Evolutionary conservation across 2,113 vertebrate genomes (phyloP), one percentile per base, ranked within the genome.

Genomic region (Microcebus tavaratra): DNA sequence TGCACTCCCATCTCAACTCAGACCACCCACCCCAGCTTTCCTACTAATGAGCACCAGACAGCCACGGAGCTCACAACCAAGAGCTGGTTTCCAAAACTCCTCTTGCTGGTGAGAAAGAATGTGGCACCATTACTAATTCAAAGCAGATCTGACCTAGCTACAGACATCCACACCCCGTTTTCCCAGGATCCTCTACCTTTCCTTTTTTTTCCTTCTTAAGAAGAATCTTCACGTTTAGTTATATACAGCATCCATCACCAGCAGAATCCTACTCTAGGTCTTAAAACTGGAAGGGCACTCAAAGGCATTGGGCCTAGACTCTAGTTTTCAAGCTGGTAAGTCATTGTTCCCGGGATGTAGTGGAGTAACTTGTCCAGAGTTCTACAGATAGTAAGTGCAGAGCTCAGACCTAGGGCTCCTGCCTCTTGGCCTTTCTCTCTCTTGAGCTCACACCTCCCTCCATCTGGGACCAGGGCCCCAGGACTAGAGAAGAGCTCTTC

Each of bases 131-230:
- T 91, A 72, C 72, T 80, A 76, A 97, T 92, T 90, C 97, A 90
- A 55, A 95, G 72, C 97, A 97, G 90, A 73, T n/a, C 50, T 79
- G 95, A 79, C 94, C 94, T 70, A 86, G 45, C 95, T 96, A 48
- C 76, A 82, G 68, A 80, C 27, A 55, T 55, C 36, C 34, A 13
- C 0, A 6, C 68, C 36, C 48, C 55, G 61, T 76, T 89, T 97
- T 95, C 90, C 95, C 92, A 95, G 94, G 63, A 82, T 84, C 81
- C 63, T 80, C 70, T 7, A 39, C 18, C 25, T 65, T 92, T 67
- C 15, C 29, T 82, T 67, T 75, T 36, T 50, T 87, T 95, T 84
- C 36, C 83, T 91, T 93, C 80, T 96, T 92, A 39, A 87, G 95
- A 93, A 59, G 70, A 76, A 73, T 29, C 25, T 61, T 57, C 82